Evolutionary conservation across 2,888 invertebrate genomes (phyloP).

Genomic region (Cryptocephalus moraei): DNA sequence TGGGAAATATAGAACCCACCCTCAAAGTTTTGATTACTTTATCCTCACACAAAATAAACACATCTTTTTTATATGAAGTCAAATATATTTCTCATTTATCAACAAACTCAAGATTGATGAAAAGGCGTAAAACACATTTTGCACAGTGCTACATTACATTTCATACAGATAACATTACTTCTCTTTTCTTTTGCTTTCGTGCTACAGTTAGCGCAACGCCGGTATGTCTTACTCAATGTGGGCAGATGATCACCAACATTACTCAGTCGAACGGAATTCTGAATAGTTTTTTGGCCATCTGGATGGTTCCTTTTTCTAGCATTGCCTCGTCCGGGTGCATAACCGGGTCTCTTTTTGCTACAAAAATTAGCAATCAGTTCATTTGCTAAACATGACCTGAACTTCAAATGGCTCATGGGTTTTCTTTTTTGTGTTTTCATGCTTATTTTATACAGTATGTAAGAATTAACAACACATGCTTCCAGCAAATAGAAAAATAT

Average conservation of each 20-base stretch:
- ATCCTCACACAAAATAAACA: neutral
- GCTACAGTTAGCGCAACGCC: neutral
- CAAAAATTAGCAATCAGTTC: neutral
- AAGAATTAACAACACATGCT: conserved; percentile 1
- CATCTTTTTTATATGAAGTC: no score
- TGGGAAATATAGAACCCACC: neutral
- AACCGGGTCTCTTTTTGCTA: neutral
- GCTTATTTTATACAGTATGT: neutral
- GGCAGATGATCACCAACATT: conserved; percentile 1
- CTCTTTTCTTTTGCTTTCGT: conserved; percentile 2
- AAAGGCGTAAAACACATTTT: conserved; percentile 3
- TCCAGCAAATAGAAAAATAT: neutral
- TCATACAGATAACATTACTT: neutral
- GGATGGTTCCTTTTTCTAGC: conserved; percentile 1
- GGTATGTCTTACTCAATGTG: conserved; percentile 1
- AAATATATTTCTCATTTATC: neutral
- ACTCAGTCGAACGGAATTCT: neutral
- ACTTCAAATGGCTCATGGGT: neutral
- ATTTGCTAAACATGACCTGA: neutral
- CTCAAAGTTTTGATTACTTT: no score
- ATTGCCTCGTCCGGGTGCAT: neutral
- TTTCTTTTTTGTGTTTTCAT: neutral
- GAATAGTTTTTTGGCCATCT: conserved; percentile 1
- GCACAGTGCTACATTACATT: conserved; percentile 2
- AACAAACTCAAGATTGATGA: conserved; percentile 2